phyloP scores from a whole-genome alignment of 2,113 vertebrate genomes.

The Clarias batrachus region DNA sequence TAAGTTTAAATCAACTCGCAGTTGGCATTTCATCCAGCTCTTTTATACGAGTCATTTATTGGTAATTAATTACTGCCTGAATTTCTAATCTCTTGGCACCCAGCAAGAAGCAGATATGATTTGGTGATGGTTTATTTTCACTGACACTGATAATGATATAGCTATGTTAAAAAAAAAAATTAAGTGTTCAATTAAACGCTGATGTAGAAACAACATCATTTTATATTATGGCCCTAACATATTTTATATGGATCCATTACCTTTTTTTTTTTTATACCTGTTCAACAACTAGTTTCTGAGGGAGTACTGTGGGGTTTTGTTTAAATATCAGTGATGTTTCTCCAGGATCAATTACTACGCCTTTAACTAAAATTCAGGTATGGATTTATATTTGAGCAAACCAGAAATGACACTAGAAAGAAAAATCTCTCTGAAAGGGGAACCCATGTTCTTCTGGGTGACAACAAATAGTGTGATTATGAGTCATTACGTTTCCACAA shows the following conservation, averaged over 20 bases:
- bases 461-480: not conserved
- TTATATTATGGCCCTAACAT: not conserved
- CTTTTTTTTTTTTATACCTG: not conserved
- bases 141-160: not conserved
- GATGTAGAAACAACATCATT: not conserved
- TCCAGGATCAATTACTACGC: too few species aligned
- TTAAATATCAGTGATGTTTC: too few species aligned
- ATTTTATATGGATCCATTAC: not conserved
- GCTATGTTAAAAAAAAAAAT: not conserved
- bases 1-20: not conserved
- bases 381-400: not conserved
- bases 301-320: too few species aligned
- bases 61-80: not conserved
- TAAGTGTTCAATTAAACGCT: not conserved
- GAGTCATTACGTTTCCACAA: not conserved
- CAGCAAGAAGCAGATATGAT: not conserved
- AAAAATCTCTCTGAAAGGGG: not conserved
- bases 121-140: not conserved
- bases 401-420: not conserved
- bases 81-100: not conserved
- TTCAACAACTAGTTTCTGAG: not conserved
- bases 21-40: not conserved
- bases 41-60: not conserved
- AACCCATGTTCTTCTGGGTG: not conserved
- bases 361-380: not conserved